Conservation (phyloP, 2,797 vertebrate species). For the Pseudochaenichthys georgianus region DNA sequence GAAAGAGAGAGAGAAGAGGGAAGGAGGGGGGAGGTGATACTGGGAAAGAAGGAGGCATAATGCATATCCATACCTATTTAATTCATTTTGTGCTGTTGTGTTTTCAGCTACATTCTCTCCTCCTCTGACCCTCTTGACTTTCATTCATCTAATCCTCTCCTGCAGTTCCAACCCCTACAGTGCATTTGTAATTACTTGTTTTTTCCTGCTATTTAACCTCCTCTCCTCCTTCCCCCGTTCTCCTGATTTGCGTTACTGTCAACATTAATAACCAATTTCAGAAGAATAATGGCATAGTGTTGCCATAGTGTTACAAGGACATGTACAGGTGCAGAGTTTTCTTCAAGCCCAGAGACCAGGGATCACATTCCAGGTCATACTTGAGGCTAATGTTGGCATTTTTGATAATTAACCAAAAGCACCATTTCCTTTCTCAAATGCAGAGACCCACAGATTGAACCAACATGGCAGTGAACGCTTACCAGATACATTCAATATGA, state of each 20-base stretch:
- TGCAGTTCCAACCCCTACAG: constrained; percentile 7
- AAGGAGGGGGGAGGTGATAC: background rate
- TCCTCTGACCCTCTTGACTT: constrained; percentile 40
- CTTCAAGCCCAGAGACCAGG: background rate
- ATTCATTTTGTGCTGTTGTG: constrained; percentile 11
- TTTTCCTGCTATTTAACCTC: background rate
- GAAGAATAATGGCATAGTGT: background rate
- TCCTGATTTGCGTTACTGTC: background rate
- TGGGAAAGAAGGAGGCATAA: constrained; percentile 10
- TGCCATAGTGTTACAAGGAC: too few species aligned
- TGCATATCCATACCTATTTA: constrained; percentile 3
- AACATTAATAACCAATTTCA: background rate
- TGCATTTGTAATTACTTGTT: constrained; percentile 38
- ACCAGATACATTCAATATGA: background rate
- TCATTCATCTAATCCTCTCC: constrained; percentile 43
- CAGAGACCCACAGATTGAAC: background rate
- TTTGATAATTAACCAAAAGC: background rate
- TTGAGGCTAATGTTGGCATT: background rate
- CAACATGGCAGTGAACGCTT: background rate
- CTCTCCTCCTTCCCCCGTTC: background rate
- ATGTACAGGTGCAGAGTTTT: background rate
- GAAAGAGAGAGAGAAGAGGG: constrained; percentile 16
- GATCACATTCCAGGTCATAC: background rate
- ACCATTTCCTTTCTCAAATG: background rate
- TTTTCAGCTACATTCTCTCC: constrained; percentile 14